A percentile compares a stretch with the other conserved stretches of the same genome.
These are phyloP conservation scores for Cephus pulcher DNA, from an alignment of 2,888 invertebrate species.

Conservation along the genomic window DNA sequence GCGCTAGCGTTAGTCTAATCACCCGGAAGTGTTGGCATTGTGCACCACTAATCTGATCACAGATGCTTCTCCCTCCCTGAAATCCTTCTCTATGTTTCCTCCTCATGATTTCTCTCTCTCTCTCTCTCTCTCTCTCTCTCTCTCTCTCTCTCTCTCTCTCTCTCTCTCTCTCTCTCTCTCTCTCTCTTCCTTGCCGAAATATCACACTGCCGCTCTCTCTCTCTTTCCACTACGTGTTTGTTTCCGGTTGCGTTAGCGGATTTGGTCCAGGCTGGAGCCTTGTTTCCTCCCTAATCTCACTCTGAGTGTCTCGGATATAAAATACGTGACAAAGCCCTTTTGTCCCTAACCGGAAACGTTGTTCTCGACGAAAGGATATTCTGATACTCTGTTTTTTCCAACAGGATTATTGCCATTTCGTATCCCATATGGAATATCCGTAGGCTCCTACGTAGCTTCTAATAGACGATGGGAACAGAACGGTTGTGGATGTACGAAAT, in stretches of 20 bases:
- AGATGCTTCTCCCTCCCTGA: slow-evolving; percentile 43
- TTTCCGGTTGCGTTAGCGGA: slow-evolving; percentile 44
- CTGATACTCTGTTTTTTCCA: not conserved
- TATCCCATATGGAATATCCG: not conserved
- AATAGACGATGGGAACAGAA: not conserved
- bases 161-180: slow-evolving; percentile 11
- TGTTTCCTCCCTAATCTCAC: slow-evolving; percentile 40
- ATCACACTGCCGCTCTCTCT: not conserved
- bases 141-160: slow-evolving; percentile 13
- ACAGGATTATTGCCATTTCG: not conserved
- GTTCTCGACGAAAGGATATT: not conserved
- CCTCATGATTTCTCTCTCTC: slow-evolving; percentile 20
- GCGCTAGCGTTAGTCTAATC: slow-evolving; percentile 44
- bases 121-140: slow-evolving; percentile 19
- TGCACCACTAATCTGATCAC: slow-evolving; percentile 51
- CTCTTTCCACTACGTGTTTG: slow-evolving; percentile 38
- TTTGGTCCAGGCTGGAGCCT: slow-evolving; percentile 41
- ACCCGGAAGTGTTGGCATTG: slow-evolving; percentile 49
- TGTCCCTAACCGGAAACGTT: slow-evolving; percentile 6
- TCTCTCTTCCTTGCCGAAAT: not conserved
- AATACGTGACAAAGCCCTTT: slow-evolving; percentile 6
- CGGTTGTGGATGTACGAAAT: not conserved
- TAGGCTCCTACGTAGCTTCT: not conserved
- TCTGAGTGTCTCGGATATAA: slow-evolving; percentile 11
- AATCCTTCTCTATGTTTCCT: slow-evolving; percentile 1